Conservation (phyloP, 30 jellyfish, hydroid and myxozoan species). For the Turritopsis rubra region DNA sequence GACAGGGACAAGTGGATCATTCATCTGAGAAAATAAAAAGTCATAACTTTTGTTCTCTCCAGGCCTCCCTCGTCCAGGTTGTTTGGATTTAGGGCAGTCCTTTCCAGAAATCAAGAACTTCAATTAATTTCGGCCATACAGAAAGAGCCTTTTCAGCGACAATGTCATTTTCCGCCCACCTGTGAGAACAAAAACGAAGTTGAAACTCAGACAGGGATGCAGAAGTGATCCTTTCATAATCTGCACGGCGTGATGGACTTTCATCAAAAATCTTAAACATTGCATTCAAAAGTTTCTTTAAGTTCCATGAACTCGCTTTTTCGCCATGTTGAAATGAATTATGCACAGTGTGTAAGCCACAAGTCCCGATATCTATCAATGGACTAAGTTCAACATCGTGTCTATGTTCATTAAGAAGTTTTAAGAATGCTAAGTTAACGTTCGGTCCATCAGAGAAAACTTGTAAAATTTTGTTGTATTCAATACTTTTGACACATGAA, state of each 20-base stretch:
- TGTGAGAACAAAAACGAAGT: constrained; percentile 7
- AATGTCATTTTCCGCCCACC: constrained; percentile 19
- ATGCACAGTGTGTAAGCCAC: constrained; percentile 12
- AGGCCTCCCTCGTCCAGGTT: too few relatives aligned
- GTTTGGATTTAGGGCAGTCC: too few relatives aligned
- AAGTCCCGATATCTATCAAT: constrained; percentile 4
- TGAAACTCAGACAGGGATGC: not conserved
- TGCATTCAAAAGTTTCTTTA: not conserved
- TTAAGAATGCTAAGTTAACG: not conserved
- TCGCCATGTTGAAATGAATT: not conserved
- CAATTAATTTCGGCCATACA: too few relatives aligned
- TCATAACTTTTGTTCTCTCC: too few relatives aligned
- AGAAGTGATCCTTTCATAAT: not conserved
- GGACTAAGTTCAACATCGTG: not conserved
- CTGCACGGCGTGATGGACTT: constrained; percentile 6
- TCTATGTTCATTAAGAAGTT: not conserved
- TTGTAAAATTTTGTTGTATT: too few relatives aligned
- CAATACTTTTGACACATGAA: too few relatives aligned
- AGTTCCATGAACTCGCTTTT: not conserved
- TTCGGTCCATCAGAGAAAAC: constrained; percentile 17
- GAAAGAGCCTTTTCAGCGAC: not conserved
- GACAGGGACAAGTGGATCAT: constrained; percentile 15
- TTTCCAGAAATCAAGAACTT: too few relatives aligned
- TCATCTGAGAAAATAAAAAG: too few relatives aligned
- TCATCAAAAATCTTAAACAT: constrained; percentile 6